Base-by-base conservation (phyloP, 2,888 invertebrate genomes). In the Calameuta pallipes region DNA sequence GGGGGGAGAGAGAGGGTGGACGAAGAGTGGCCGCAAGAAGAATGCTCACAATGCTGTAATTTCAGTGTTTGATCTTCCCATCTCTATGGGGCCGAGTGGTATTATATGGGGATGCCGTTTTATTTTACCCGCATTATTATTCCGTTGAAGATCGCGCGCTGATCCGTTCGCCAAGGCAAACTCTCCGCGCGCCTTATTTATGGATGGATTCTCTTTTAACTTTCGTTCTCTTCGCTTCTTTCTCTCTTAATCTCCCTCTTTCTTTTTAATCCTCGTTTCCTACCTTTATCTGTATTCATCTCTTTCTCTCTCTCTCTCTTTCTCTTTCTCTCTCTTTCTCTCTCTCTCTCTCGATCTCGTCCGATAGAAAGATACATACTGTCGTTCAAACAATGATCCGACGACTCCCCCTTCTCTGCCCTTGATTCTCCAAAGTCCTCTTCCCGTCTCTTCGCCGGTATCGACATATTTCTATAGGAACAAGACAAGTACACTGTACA, bases 71-170 rank as follows among this genome's bases (percentile, higher is more conserved):
- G 89, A 90, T 90, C 90, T 90, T 85, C 85, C 88, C 89, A 89
- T 90, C 89, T 87, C 85, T 86, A 86, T 86, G 84, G 86, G 85
- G 85, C 79, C 82, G 82, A 82, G 80, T 80, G 81, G 83, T 87
- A 88, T 89, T 88, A 87, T 88, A 88, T 85, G 87, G 88, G 87
- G 71, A 37, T 37, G 34, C 35, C 74, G 89, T 90, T 91, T 91
- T 91, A 90, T 91, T 91, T 89, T 86, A 89, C 88, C 89, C 89
- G 90, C 91, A 90, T 91, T 91, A 91, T 90, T 90, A 90, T 91
- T 91, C 91, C 87, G 90, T 91, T 91, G 90, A 87, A 91, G 91
- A 91, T 91, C 85, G 91, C 90, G 87, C 89, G 86, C 88, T 85
- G 90, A 91, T 90, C 89, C 89, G 87, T 87, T 83, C 80, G 83